A percentile compares a stretch with the other conserved stretches of the same genome.
phyloP scores from a whole-genome alignment of 2,888 invertebrate species.

The Lithosia quadra region DNA sequence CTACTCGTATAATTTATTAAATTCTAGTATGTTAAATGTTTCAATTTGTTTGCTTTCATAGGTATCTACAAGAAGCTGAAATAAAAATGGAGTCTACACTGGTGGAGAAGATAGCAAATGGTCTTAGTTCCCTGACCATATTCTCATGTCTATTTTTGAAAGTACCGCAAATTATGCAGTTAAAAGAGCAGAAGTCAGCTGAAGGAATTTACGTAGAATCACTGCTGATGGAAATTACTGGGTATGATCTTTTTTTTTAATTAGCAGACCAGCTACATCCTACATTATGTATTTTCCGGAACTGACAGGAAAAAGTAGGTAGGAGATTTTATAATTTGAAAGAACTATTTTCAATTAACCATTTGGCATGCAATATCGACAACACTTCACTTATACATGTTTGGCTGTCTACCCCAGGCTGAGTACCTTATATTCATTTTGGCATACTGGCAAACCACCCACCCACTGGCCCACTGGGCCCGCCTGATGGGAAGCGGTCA shows the following conservation, averaged over 20 bases:
- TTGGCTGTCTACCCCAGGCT: too few relatives aligned
- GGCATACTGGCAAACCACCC: too few relatives aligned
- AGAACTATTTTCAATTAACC: too few relatives aligned
- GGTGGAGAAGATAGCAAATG: slow-evolving; percentile 59
- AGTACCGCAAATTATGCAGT: slow-evolving; percentile 92
- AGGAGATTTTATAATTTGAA: too few relatives aligned
- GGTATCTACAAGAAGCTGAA: not conserved
- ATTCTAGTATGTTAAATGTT: not conserved
- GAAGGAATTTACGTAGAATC: slow-evolving; percentile 90
- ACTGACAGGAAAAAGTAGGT: too few relatives aligned
- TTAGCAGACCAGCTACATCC: not conserved
- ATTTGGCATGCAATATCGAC: too few relatives aligned
- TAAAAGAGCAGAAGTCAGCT: slow-evolving; percentile 89
- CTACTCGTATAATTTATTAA: too few relatives aligned
- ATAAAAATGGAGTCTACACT: slow-evolving; percentile 57
- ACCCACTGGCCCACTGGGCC: too few relatives aligned
- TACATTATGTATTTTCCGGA: not conserved
- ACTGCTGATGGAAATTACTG: slow-evolving; percentile 89
- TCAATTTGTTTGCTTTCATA: not conserved
- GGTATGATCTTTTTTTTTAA: slow-evolving; percentile 78
- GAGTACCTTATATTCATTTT: too few relatives aligned
- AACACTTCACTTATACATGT: too few relatives aligned
- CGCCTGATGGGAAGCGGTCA: too few relatives aligned
- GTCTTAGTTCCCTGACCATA: slow-evolving; percentile 91
- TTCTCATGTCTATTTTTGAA: slow-evolving; percentile 92